These are phyloP conservation scores for Xestobium rufovillosum DNA, from an alignment of 2,888 invertebrate species.

Conservation along the genomic window DNA sequence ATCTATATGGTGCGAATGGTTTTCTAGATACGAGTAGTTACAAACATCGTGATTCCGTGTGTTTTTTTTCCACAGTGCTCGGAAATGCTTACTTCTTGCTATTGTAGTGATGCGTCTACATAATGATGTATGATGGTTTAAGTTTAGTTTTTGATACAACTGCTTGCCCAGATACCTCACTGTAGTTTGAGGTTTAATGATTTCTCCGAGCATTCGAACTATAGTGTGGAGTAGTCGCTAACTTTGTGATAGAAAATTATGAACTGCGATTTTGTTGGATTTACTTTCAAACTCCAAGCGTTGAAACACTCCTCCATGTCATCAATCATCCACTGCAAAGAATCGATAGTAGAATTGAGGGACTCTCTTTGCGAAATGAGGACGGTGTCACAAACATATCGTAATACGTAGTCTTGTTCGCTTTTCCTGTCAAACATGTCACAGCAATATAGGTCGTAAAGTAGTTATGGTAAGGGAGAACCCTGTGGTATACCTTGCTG, in stretches of 20 bases:
- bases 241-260: constrained; percentile 9
- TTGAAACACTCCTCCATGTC: constrained; percentile 6
- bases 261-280: constrained; percentile 9
- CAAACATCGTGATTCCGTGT: no score
- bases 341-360: not conserved
- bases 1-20: no score
- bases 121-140: no score
- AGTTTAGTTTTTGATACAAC: no score
- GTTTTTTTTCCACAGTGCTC: no score
- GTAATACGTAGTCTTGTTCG: constrained; percentile 6
- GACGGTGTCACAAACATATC: constrained; percentile 7
- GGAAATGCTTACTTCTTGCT: no score
- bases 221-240: constrained; percentile 8
- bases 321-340: constrained; percentile 5
- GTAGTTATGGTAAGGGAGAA: no score
- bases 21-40: no score
- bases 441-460: constrained; percentile 7
- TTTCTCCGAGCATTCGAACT: constrained; percentile 15
- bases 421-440: not conserved
- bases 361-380: constrained; percentile 4
- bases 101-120: no score
- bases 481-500: constrained; percentile 6
- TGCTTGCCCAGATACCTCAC: no score
- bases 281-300: constrained; percentile 9
- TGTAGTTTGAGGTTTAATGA: no score